Conservation (phyloP, 1,140 invertebrate genomes). For the Popillia japonica region DNA sequence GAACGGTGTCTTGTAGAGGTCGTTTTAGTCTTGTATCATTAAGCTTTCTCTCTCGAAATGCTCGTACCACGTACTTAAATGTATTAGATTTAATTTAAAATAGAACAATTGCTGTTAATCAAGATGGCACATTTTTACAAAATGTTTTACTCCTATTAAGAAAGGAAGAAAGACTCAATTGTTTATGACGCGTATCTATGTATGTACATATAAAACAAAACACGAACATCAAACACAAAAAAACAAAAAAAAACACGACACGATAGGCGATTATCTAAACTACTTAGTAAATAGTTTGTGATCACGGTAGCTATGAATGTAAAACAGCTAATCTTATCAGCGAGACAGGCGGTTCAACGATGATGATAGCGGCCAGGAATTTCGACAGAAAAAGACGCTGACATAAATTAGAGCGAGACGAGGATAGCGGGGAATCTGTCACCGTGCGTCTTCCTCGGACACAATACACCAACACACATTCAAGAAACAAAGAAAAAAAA, state of each 20-base stretch:
- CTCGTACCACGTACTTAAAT: neutral
- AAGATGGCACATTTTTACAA: no score
- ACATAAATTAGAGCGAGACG: constrained; percentile 27
- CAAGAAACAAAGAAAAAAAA: constrained; percentile 38
- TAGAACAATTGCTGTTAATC: no score
- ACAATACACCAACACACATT: constrained; percentile 12
- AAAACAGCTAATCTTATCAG: constrained; percentile 56
- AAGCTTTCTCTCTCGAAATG: neutral
- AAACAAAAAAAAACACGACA: neutral
- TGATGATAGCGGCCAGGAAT: constrained; percentile 55
- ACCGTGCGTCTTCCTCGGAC: neutral
- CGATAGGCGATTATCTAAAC: constrained; percentile 51
- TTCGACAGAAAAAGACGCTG: constrained; percentile 41
- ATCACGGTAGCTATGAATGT: constrained; percentile 52
- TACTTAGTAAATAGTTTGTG: constrained; percentile 53
- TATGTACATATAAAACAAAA: neutral
- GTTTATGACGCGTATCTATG: neutral
- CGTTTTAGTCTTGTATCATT: constrained; percentile 4
- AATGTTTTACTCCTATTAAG: no score
- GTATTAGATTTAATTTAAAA: no score
- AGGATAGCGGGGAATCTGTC: constrained; percentile 23
- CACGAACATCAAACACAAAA: constrained; percentile 9
- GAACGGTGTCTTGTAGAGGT: neutral
- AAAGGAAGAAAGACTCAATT: no score
- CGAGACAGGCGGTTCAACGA: constrained; percentile 45